phyloP scores from a whole-genome alignment of 2,888 invertebrate species.

The Hirtodrosophila trivittata region DNA sequence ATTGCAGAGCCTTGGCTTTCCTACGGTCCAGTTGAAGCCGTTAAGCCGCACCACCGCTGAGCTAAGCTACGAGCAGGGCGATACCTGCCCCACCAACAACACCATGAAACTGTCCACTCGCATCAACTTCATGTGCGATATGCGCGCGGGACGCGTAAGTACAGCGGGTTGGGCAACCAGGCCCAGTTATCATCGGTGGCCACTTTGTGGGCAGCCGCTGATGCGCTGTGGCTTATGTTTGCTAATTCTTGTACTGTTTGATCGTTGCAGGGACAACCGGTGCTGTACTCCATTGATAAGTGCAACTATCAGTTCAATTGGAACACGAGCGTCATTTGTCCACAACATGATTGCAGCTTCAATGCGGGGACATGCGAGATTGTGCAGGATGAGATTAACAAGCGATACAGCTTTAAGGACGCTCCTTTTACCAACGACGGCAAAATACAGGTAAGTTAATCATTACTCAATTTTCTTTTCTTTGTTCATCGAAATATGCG shows the following conservation, averaged over 20 bases:
- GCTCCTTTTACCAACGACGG: conserved; percentile 80
- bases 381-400: conserved; percentile 80
- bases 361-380: conserved; percentile 80
- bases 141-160: conserved; percentile 81
- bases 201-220: conserved; percentile 20
- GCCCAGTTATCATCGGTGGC: conserved; percentile 1
- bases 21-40: conserved; percentile 72
- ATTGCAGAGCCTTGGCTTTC: conserved; percentile 83
- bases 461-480: background rate
- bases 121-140: conserved; percentile 81
- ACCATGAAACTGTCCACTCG: conserved; percentile 73
- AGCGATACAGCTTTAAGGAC: conserved; percentile 76
- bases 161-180: conserved; percentile 15
- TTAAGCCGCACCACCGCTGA: conserved; percentile 76
- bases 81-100: conserved; percentile 78
- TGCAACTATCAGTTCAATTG: conserved; percentile 83
- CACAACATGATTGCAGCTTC: conserved; percentile 80
- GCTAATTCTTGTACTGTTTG: conserved; percentile 1
- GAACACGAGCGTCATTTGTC: conserved; percentile 83
- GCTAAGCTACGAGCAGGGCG: conserved; percentile 79
- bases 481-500: background rate
- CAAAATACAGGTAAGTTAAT: conserved; percentile 76
- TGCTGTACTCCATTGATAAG: conserved; percentile 80
- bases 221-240: conserved; percentile 9
- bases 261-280: conserved; percentile 79